Evolutionary conservation across 2,797 vertebrate genomes (phyloP), one percentile per base, ranked within the genome.

Genomic region (Petrocephalus sullivani): DNA sequence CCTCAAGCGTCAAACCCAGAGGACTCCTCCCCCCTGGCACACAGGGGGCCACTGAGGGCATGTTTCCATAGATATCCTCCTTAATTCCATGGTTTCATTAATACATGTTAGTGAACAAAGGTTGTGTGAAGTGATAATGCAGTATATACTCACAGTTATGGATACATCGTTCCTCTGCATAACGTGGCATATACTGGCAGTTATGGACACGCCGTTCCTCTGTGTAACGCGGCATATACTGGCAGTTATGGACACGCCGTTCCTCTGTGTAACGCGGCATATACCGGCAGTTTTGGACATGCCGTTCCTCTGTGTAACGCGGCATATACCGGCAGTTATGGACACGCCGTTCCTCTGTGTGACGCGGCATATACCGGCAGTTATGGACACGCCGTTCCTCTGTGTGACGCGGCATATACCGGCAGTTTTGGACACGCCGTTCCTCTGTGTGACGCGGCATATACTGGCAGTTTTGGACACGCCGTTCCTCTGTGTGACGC

Each of bases 11-110:
- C 0, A 88, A 91, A 89, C 88, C 91, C 37, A 91, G 81, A 87
- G 88, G 57, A 85, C 78, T 88, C 10, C 90, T 90, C 33, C 49
- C 64, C 0, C 78, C 89, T 87, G 57, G 16, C 16, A 83, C 78
- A 81, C 75, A 91, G 21, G 88, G 91, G 92, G 92, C 87, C 23
- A 90, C 88, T 86, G 16, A 89, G 84, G 90, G 92, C 92, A 89
- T 19, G 33, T 49, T 78, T 57, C 8, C 14, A 23, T 28, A 23
- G 37, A 28, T 23, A 75, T 2, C 14, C 78, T 51, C 3, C 49
- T 41, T 81, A 81, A 81, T 81, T 49, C 41, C 41, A 81, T 49
- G 19, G 7, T 81, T 81, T 81, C 9, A 81, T 81, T 75, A 81
- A 28, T 81, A 81, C 3, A 1, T n/a, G 19, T 81, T 10, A 8